phyloP scores from a whole-genome alignment of 2,888 invertebrate species.

The Macaria liturata region DNA sequence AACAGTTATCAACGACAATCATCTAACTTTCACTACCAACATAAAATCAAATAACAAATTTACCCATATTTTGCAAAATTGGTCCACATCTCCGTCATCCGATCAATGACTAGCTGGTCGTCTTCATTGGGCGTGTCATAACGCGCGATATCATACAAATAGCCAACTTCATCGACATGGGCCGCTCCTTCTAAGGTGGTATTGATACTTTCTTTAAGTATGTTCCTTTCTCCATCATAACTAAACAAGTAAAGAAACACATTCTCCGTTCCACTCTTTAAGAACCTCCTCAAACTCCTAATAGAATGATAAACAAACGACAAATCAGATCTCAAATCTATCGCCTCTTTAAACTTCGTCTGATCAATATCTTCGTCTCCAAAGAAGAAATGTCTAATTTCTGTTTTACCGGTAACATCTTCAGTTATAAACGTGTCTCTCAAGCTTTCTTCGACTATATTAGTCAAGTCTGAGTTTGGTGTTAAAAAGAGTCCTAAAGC shows the following conservation, averaged over 20 bases:
- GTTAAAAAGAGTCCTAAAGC: constrained; percentile 6
- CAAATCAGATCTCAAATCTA: constrained; percentile 45
- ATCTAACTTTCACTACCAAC: too few relatives aligned
- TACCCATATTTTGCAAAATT: constrained; percentile 53
- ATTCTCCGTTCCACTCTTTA: constrained; percentile 34
- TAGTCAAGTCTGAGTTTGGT: constrained; percentile 25
- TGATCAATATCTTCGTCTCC: constrained; percentile 37
- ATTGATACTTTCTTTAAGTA: constrained; percentile 30
- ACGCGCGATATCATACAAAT: constrained; percentile 41
- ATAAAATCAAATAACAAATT: constrained; percentile 6
- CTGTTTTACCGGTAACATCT: constrained; percentile 30
- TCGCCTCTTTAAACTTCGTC: constrained; percentile 25
- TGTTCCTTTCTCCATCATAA: constrained; percentile 44
- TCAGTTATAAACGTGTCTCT: constrained; percentile 32
- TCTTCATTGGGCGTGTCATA: constrained; percentile 26
- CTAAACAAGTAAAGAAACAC: constrained; percentile 48
- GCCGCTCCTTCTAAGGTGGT: constrained; percentile 39
- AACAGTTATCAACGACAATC: too few relatives aligned
- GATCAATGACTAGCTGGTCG: constrained; percentile 44
- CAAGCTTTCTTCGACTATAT: constrained; percentile 28
- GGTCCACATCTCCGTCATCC: constrained; percentile 42
- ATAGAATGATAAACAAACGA: constrained; percentile 41
- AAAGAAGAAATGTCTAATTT: constrained; percentile 40
- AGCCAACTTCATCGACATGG: constrained; percentile 51
- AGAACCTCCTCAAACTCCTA: constrained; percentile 38